Conservation (phyloP, 2,113 vertebrate genomes). For the Phaethon lepturus region DNA sequence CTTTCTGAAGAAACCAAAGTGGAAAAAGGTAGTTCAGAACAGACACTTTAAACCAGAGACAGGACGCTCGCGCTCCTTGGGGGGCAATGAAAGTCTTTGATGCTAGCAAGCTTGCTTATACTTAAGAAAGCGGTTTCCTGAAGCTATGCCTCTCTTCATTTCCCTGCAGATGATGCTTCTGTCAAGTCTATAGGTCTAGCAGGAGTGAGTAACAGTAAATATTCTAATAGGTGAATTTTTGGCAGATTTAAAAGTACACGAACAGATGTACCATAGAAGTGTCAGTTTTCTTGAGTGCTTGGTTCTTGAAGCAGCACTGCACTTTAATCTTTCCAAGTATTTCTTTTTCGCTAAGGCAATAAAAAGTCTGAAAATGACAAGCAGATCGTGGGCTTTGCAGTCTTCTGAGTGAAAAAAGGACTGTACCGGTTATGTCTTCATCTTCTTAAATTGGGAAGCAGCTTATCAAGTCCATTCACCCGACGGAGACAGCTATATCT, state of each 20-base stretch:
- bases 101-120: background rate
- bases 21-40: background rate
- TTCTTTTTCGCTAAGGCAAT: conserved; percentile 35
- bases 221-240: background rate
- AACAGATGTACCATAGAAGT: background rate
- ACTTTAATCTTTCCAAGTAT: conserved; percentile 35
- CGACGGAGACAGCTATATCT: fast-evolving
- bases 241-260: background rate
- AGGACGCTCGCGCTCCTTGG: fast-evolving
- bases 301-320: background rate
- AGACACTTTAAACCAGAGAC: background rate
- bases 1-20: background rate
- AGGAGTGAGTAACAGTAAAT: background rate
- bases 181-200: background rate
- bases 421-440: background rate
- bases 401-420: background rate
- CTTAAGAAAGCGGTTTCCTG: background rate
- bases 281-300: background rate
- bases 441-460: background rate
- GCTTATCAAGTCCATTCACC: background rate
- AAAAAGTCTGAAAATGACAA: background rate
- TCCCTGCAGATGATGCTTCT: background rate
- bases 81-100: background rate
- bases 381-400: background rate
- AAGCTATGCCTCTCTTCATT: background rate